Evolutionary conservation across 2,888 invertebrate genomes (phyloP).

Genomic region (Epinotia ramella): DNA sequence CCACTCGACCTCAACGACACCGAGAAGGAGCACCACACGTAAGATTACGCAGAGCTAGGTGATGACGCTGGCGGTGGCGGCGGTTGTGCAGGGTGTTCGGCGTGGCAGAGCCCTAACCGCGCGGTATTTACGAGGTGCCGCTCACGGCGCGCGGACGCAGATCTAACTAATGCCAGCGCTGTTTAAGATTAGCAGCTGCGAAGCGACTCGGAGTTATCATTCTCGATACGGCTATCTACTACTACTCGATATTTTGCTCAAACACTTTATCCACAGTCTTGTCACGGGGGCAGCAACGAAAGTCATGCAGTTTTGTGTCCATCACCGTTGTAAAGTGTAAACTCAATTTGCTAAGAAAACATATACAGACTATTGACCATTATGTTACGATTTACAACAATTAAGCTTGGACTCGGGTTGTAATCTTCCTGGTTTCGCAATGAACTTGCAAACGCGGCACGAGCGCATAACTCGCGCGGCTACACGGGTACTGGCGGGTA

Average conservation of each 20-base stretch:
- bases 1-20: not conserved
- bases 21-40: not conserved
- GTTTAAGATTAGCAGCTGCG: slow-evolving; percentile 33
- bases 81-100: not conserved
- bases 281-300: not conserved
- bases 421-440: slow-evolving; percentile 17
- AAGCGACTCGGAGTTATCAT: slow-evolving; percentile 27
- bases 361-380: not conserved
- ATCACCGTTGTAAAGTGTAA: not conserved
- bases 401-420: not conserved
- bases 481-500: not conserved
- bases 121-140: slow-evolving; percentile 34
- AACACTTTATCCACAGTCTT: not conserved
- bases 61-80: too few relatives aligned
- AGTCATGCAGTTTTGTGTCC: not conserved
- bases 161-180: slow-evolving; percentile 33
- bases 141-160: slow-evolving; percentile 14
- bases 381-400: slow-evolving; percentile 9
- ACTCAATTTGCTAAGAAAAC: not conserved
- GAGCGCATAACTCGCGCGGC: slow-evolving; percentile 21
- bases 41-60: not conserved
- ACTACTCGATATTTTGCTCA: slow-evolving; percentile 15
- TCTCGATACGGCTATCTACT: slow-evolving; percentile 21
- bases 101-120: slow-evolving; percentile 8
- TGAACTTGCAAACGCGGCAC: slow-evolving; percentile 18